Percentiles rank a stretch among this genome's conserved stretches.
phyloP scores from a whole-genome alignment of 2,797 vertebrate species.

The Pteronotus mesoamericanus region DNA sequence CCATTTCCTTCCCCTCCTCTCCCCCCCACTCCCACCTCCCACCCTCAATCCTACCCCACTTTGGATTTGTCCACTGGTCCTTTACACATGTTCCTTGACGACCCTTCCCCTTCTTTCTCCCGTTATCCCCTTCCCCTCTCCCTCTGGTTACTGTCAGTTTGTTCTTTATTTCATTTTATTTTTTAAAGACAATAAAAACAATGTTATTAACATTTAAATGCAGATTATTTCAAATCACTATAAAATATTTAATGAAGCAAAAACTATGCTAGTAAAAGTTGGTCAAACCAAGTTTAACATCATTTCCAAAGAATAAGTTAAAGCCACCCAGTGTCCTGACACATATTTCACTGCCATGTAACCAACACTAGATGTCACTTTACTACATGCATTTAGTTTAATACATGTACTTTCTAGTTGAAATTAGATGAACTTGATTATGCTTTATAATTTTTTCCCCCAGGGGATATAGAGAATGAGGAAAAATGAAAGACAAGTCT shows the following conservation, averaged over 20 bases:
- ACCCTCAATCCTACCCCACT: too few relatives aligned
- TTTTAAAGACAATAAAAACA: slow-evolving; percentile 20
- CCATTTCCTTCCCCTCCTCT: too few relatives aligned
- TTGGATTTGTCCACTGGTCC: too few relatives aligned
- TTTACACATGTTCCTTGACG: too few relatives aligned
- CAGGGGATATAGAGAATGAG: background rate
- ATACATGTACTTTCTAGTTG: background rate
- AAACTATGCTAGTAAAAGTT: background rate
- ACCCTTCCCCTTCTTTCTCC: too few relatives aligned
- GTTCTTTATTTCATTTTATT: too few relatives aligned
- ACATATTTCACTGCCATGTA: background rate
- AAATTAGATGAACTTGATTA: background rate
- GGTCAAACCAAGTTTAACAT: background rate
- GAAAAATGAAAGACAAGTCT: background rate
- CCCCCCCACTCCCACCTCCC: too few relatives aligned
- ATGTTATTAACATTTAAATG: background rate
- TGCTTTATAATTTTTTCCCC: background rate
- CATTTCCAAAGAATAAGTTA: background rate
- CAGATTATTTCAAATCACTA: background rate
- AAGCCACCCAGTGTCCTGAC: background rate
- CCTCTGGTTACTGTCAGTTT: too few relatives aligned
- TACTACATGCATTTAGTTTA: slow-evolving; percentile 1
- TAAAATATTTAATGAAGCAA: background rate
- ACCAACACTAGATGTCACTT: slow-evolving; percentile 68
- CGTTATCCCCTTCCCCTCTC: too few relatives aligned